Base-by-base conservation (phyloP, 2,797 vertebrate genomes). In the Muraenolepis orangiensis region DNA sequence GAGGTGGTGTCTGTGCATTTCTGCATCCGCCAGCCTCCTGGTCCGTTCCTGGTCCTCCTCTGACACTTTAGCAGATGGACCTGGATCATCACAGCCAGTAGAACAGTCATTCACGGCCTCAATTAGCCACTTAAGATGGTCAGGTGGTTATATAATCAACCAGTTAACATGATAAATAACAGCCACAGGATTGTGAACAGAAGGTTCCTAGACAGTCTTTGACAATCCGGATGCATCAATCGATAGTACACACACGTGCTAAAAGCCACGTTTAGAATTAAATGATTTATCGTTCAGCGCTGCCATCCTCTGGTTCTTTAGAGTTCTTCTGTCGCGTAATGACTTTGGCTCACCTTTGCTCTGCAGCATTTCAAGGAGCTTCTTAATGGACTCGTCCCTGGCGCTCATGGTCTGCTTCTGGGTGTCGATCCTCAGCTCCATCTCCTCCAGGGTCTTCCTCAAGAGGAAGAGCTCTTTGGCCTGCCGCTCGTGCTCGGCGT, bases 361-460 rank as follows among this genome's bases (percentile, higher is more conserved):
- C 91, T 99, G 98, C 86, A 99, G 85, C 98, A 99, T 99, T 93
- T 99, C 98, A 89, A 99, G 89, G 72, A 99, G 95, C 88, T 99
- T 99, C 90, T 99, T 99, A 85, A 99, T 98, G 76, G 98, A 99
- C 85, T 99, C 98, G 8, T 99, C 98, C 0, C 98, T 93, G 16
- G 98, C 98, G n/a, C 90, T 94, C 42, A 99, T 88, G 0, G 98
- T 99, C 91, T 99, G 98, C 80, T 99, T 97, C 89, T 99, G 98
- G 0, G 98, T 98, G 87, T 99, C 98, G 32, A 99, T 96, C 32
- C 98, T 94, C 76, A 99, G 90, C 79, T 99, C 98, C 98, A 99
- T 99, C 90, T 99, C 98, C 88, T 99, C 98, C 79, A 99, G 87
- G 20, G 98, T 99, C 90, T 98, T 99, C 23, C 98, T 94, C 0